Conservation (phyloP, 2,113 vertebrate species). For the Hippocampus abdominalis region DNA sequence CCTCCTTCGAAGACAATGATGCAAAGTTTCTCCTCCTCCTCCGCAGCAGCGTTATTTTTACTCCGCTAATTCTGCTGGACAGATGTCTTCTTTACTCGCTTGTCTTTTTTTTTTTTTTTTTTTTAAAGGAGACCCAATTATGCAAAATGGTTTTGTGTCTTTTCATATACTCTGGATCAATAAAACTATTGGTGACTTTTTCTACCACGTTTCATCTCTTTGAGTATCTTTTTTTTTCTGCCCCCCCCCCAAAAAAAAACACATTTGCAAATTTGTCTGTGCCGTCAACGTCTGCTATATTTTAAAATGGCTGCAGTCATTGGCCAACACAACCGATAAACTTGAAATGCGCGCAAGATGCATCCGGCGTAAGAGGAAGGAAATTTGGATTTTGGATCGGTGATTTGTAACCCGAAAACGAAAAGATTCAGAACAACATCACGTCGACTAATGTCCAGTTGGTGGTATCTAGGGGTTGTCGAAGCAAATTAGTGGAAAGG, state of each 20-base stretch:
- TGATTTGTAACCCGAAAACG: not conserved
- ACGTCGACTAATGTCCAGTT: not conserved
- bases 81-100: conserved; percentile 75
- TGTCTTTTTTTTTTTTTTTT: conserved; percentile 55
- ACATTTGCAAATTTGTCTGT: not conserved
- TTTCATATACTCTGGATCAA: conserved; percentile 64
- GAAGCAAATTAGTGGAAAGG: not conserved
- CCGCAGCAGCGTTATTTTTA: conserved; percentile 75
- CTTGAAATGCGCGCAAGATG: not conserved
- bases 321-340: not conserved
- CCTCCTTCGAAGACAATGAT: conserved; percentile 20
- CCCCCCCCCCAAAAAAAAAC: not conserved
- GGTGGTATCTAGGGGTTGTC: no score
- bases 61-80: conserved; percentile 88
- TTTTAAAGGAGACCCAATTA: conserved; percentile 39
- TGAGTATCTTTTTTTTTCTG: conserved; percentile 1
- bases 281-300: no score
- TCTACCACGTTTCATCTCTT: conserved; percentile 52
- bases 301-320: not conserved
- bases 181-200: conserved; percentile 66
- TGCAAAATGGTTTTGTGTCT: conserved; percentile 54
- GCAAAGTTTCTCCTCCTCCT: conserved; percentile 32
- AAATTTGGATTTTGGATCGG: not conserved
- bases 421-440: not conserved
- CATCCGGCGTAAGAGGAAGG: not conserved